Evolutionary conservation across 2,888 invertebrate genomes (phyloP), one percentile per base, ranked within the genome.

Genomic region (Melipona beecheii): DNA sequence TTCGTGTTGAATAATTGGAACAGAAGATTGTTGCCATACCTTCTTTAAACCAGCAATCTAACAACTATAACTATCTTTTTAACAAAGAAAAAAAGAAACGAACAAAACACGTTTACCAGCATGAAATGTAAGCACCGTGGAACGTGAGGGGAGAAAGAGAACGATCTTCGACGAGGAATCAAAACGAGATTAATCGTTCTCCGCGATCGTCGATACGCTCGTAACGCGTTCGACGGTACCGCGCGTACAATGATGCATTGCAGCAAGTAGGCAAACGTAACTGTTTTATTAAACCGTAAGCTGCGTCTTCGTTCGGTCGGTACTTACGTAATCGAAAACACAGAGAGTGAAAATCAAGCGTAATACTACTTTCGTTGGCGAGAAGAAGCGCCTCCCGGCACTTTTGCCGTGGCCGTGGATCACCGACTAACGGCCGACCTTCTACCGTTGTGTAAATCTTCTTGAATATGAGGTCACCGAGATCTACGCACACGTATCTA

Each of bases 261-360:
- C 78, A 73, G 75, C 91, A 91, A 91, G 93, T 92, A 93, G 92
- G 92, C 92, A 91, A 93, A 91, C 90, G 87, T 93, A 93, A 93
- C 93, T 93, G 93, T 93, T 93, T 93, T 92, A 93, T 93, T 92
- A 92, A 89, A 92, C 92, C 93, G 93, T 93, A 91, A 92, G 89
- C 89, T 86, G 87, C 87, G 90, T 86, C 88, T 89, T 90, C 89
- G 86, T 88, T 87, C 90, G 87, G 76, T 74, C 85, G 85, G 86
- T 87, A 83, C 84, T 93, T 93, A 92, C 90, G 92, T 93, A 93
- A 93, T 93, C 93, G 93, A 93, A 93, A 93, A 93, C 93, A 92
- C 92, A 87, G 93, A 93, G 93, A 93, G 93, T 93, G 93, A 94
- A 94, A 94, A 93, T 93, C 92, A 91, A 90, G 90, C 89, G 91